Evolutionary conservation across 2,888 invertebrate genomes (phyloP).

Genomic region (Hydraecia micacea): DNA sequence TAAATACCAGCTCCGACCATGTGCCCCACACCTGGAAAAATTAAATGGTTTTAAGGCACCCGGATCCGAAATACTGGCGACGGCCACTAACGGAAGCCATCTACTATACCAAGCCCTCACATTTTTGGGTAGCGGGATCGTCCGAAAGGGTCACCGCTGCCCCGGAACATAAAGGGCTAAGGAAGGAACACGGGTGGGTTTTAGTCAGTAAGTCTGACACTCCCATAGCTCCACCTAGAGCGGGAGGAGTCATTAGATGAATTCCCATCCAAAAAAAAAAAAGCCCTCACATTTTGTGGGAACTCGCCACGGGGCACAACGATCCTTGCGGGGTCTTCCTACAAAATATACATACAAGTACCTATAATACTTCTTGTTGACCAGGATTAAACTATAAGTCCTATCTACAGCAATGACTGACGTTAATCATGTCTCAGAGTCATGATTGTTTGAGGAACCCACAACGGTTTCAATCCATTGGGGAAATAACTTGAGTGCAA

Average conservation of each 20-base stretch:
- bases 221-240: too few species aligned
- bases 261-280: too few species aligned
- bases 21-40: constrained; percentile 94
- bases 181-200: too few species aligned
- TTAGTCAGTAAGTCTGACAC: too few species aligned
- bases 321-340: constrained; percentile 43
- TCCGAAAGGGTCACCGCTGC: too few species aligned
- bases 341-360: constrained; percentile 36
- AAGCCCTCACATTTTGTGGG: constrained; percentile 60
- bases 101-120: constrained; percentile 53
- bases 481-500: constrained; percentile 9
- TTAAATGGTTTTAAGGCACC: constrained; percentile 9
- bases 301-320: constrained; percentile 45
- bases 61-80: neutral
- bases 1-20: constrained; percentile 99
- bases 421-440: neutral
- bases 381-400: neutral
- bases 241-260: too few species aligned
- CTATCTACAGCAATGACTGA: neutral
- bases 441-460: constrained; percentile 25
- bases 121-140: too few species aligned
- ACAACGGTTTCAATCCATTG: neutral
- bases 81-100: constrained; percentile 32
- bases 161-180: too few species aligned
- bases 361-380: constrained; percentile 11